Conservation (phyloP, 2,797 vertebrate species). For the Hylomyscus alleni region DNA sequence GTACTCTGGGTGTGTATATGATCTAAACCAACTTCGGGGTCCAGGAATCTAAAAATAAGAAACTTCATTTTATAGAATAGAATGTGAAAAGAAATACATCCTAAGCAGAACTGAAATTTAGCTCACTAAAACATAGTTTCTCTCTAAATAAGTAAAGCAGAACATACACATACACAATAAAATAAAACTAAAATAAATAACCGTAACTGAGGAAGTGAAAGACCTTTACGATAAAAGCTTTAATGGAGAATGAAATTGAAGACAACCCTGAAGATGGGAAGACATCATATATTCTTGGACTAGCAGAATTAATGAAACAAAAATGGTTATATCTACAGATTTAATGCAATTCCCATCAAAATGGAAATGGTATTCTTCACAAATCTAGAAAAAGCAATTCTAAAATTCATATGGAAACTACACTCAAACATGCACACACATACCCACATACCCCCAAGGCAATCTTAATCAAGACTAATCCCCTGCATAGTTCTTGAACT, state of each 20-base stretch:
- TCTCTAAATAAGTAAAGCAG: constrained; percentile 58
- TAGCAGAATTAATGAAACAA: neutral
- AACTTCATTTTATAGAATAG: constrained; percentile 42
- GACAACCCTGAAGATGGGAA: neutral
- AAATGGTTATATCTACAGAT: neutral
- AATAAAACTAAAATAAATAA: neutral
- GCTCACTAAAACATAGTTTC: constrained; percentile 12
- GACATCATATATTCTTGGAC: neutral
- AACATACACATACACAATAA: neutral
- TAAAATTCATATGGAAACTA: neutral
- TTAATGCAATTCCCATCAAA: neutral
- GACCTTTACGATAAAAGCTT: neutral
- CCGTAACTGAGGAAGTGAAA: neutral
- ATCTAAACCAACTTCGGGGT: constrained; percentile 44
- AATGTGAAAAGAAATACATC: constrained; percentile 43
- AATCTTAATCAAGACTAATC: neutral
- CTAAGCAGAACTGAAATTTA: constrained; percentile 59
- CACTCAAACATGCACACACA: neutral
- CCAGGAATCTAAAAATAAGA: constrained; percentile 45
- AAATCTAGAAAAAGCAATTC: neutral
- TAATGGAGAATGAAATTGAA: neutral
- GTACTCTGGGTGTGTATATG: neutral
- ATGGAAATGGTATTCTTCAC: neutral
- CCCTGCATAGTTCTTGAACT: neutral
- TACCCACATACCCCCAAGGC: neutral